Evolutionary conservation across 2,888 invertebrate genomes (phyloP).

Genomic region (Pristionchus maxplancki): DNA sequence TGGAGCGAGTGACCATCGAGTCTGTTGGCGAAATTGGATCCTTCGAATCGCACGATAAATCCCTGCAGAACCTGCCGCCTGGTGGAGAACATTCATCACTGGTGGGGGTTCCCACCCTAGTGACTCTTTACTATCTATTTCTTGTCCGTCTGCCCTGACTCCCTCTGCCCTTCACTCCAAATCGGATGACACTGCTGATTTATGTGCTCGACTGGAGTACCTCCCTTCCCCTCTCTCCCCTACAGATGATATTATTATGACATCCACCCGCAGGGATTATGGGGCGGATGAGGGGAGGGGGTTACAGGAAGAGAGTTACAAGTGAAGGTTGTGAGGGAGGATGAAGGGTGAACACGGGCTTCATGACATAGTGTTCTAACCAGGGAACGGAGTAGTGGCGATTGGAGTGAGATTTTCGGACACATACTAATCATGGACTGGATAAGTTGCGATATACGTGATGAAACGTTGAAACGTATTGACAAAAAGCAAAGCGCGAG

Average conservation of each 20-base stretch:
- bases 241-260: constrained; percentile 19
- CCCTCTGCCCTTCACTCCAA: constrained; percentile 13
- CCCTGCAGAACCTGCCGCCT: neutral
- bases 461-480: neutral
- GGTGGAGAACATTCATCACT: no score
- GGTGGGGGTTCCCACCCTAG: no score
- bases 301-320: neutral
- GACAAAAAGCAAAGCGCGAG: neutral
- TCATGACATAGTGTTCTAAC: neutral
- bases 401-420: neutral
- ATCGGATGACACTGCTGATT: constrained; percentile 46
- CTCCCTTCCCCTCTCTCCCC: neutral
- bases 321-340: neutral
- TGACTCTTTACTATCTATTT: constrained; percentile 3
- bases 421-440: neutral
- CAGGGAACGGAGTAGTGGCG: neutral
- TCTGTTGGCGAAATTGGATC: neutral
- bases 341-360: neutral
- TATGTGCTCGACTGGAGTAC: constrained; percentile 18
- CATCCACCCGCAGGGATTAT: neutral
- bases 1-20: neutral
- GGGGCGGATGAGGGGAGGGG: neutral
- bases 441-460: neutral
- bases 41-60: neutral
- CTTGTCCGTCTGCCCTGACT: neutral